These are phyloP conservation scores for Typhlichthys eigenmanni DNA, from an alignment of 2,797 vertebrate genomes.

Conservation along the genomic window DNA sequence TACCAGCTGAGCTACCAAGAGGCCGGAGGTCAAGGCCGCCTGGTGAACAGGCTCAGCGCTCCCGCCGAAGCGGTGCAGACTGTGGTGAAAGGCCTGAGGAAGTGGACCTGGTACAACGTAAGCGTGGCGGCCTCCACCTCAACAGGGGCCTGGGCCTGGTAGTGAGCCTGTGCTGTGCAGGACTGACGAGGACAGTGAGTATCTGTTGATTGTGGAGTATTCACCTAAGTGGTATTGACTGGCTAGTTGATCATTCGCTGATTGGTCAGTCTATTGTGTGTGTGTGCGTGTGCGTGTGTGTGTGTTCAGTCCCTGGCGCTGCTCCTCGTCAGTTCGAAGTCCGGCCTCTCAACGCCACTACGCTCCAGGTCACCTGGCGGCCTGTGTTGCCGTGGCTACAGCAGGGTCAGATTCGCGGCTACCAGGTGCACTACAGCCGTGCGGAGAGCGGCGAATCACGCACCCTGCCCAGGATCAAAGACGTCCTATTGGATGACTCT, in stretches of 20 bases:
- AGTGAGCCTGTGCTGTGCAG: constrained; percentile 85
- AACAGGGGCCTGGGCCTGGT: constrained; percentile 85
- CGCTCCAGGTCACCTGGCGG: constrained; percentile 88
- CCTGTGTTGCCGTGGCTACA: constrained; percentile 86
- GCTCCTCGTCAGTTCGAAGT: constrained; percentile 91
- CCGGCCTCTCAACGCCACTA: constrained; percentile 87
- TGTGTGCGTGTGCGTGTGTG: constrained; percentile 18
- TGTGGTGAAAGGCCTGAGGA: constrained; percentile 86
- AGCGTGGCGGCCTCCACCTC: constrained; percentile 83
- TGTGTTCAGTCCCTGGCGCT: constrained; percentile 85
- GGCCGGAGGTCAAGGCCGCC: constrained; percentile 71
- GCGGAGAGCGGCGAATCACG: constrained; percentile 86
- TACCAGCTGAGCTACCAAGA: constrained; percentile 87
- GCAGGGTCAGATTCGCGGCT: constrained; percentile 92
- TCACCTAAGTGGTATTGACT: constrained; percentile 44
- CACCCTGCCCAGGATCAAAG: constrained; percentile 88
- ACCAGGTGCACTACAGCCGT: constrained; percentile 91
- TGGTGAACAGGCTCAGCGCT: constrained; percentile 72
- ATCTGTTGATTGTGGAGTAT: constrained; percentile 17
- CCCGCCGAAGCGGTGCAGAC: constrained; percentile 79
- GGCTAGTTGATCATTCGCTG: constrained; percentile 49
- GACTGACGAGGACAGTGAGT: constrained; percentile 92
- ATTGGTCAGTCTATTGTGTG: constrained; percentile 40
- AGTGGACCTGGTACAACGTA: constrained; percentile 92
- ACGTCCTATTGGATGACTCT: constrained; percentile 89